A percentile compares a stretch with the other conserved stretches of the same genome.
Conservation (phyloP, 1,140 invertebrate species). For the Yoshiicerus persimilis region DNA sequence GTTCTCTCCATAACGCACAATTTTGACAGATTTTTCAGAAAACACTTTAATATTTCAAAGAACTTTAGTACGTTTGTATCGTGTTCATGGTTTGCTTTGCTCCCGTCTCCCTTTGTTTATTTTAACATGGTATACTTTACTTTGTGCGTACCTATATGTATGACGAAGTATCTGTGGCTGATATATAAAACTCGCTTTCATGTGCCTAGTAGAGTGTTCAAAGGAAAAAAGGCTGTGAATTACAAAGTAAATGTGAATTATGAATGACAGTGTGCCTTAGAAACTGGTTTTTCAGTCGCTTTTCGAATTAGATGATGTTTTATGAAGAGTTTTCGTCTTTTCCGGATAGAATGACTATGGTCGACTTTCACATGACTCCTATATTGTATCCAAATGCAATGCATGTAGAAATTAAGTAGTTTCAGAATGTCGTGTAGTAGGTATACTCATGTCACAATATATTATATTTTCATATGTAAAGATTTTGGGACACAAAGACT, state of each 20-base stretch:
- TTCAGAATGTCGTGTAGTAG: no score
- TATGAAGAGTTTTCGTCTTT: not conserved
- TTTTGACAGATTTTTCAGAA: not conserved
- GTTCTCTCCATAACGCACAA: not conserved
- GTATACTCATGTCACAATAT: no score
- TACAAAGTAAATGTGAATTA: slow-evolving; percentile 11
- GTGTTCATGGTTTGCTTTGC: no score
- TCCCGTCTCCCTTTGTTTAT: not conserved
- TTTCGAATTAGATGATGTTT: not conserved
- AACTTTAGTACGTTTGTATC: not conserved
- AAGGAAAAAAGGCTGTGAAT: not conserved
- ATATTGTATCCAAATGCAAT: no score
- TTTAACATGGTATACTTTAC: not conserved
- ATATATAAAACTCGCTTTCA: no score
- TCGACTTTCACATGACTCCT: not conserved
- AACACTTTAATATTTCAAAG: not conserved
- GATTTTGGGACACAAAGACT: no score
- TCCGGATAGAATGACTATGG: not conserved
- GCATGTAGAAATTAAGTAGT: no score
- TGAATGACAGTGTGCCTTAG: not conserved
- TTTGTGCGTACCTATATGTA: not conserved
- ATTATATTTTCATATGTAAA: no score
- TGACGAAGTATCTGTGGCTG: not conserved
- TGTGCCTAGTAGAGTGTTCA: no score
- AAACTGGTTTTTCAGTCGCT: not conserved